Conservation (phyloP, 2,797 vertebrate species). For the Acanthurus lineatus region DNA sequence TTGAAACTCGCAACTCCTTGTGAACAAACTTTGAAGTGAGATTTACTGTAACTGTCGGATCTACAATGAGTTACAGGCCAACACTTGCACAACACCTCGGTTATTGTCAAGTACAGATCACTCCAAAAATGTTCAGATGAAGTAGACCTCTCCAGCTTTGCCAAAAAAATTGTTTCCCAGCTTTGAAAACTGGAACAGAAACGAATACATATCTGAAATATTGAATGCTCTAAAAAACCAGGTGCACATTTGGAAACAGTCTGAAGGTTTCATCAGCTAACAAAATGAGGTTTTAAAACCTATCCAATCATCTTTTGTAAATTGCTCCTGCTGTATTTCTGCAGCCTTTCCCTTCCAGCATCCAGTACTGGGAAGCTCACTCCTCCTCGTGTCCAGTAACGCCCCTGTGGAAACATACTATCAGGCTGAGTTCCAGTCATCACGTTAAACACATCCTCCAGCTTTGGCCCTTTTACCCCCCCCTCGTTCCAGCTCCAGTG, state of each 20-base stretch:
- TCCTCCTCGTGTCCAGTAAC: constrained; percentile 13
- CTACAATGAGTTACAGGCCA: not conserved
- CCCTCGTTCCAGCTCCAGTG: constrained; percentile 31
- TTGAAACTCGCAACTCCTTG: not conserved
- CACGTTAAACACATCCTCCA: constrained; percentile 26
- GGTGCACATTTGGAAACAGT: constrained; percentile 24
- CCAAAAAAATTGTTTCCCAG: constrained; percentile 23
- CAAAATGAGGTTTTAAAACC: not conserved
- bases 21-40: constrained; percentile 3
- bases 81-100: not conserved
- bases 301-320: constrained; percentile 26
- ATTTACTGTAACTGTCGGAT: constrained; percentile 23
- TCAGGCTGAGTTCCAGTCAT: constrained; percentile 34
- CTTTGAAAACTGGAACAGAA: constrained; percentile 5
- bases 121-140: not conserved
- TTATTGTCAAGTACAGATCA: constrained; percentile 1
- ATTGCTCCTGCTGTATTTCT: constrained; percentile 16
- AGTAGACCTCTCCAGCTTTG: not conserved
- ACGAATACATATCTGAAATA: not conserved
- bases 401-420: constrained; percentile 41
- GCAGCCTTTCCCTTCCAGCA: constrained; percentile 26
- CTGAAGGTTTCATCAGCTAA: constrained; percentile 10
- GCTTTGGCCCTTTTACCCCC: not conserved
- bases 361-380: constrained; percentile 27
- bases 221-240: not conserved